Percentiles rank a stretch among this genome's conserved stretches.
Evolutionary conservation across 2,113 vertebrate species (phyloP).

Genomic region (Oreochromis spilurus): DNA sequence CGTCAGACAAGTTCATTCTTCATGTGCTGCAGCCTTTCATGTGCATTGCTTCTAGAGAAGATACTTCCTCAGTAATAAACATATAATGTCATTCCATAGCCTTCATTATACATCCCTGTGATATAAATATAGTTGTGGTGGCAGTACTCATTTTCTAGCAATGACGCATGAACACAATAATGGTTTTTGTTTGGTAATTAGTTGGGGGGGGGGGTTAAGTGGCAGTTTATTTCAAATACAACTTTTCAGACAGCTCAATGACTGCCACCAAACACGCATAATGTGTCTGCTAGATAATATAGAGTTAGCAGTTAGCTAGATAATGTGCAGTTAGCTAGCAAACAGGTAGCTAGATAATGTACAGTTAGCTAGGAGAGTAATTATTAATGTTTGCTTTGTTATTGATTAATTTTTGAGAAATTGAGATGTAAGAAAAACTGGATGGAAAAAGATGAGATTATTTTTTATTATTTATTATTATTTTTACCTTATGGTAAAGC

Average conservation of each 20-base stretch:
- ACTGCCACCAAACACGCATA: neutral
- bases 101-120: neutral
- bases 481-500: no score
- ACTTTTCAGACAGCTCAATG: neutral
- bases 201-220: neutral
- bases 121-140: neutral
- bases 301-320: neutral
- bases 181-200: neutral
- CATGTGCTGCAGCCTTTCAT: neutral
- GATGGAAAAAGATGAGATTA: neutral
- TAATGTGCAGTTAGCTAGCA: neutral
- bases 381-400: neutral
- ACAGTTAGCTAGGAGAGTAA: neutral
- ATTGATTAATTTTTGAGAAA: neutral
- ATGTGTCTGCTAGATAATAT: neutral
- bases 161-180: neutral
- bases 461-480: neutral
- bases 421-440: neutral
- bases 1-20: neutral
- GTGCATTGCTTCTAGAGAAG: neutral
- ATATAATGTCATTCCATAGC: neutral
- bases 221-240: neutral
- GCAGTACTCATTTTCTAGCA: neutral
- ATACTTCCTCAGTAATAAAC: neutral
- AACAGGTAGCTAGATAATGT: neutral